Percentiles rank a stretch among this genome's conserved stretches.
These are phyloP conservation scores for Peromyscus maniculatus DNA, from an alignment of 2,113 vertebrate species.

Conservation along the genomic window DNA sequence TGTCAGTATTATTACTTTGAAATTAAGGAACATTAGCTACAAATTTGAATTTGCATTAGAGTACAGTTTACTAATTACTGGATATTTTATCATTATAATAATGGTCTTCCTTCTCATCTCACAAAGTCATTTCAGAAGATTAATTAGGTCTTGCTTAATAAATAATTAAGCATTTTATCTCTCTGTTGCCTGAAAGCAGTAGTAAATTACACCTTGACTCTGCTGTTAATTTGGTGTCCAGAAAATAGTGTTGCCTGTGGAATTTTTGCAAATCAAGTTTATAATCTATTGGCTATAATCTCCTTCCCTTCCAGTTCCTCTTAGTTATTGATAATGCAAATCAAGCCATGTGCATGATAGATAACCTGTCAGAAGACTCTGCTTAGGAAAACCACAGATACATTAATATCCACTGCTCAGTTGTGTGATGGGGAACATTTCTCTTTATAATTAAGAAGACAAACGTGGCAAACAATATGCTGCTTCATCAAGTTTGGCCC, in stretches of 20 bases:
- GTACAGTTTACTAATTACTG: conserved; percentile 68
- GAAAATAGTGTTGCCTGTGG: conserved; percentile 49
- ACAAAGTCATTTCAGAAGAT: conserved; percentile 71
- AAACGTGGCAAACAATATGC: conserved; percentile 62
- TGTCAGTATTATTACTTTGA: neutral
- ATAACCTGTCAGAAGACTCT: conserved; percentile 64
- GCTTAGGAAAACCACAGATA: conserved; percentile 45
- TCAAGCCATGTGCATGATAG: conserved; percentile 58
- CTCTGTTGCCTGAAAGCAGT: conserved; percentile 70
- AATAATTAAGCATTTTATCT: conserved; percentile 79
- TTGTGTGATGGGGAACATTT: conserved; percentile 67
- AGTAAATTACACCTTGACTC: conserved; percentile 61
- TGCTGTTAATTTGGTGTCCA: conserved; percentile 74
- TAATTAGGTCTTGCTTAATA: conserved; percentile 80
- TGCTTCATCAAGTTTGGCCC: conserved; percentile 66
- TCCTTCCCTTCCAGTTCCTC: conserved; percentile 44
- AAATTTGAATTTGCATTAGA: conserved; percentile 28
- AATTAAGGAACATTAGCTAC: neutral
- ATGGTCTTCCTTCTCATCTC: conserved; percentile 59
- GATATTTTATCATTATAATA: conserved; percentile 69
- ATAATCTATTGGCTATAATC: conserved; percentile 47
- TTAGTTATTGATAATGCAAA: conserved; percentile 67
- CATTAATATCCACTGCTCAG: conserved; percentile 51
- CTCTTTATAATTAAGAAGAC: conserved; percentile 75
- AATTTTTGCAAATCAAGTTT: conserved; percentile 44